Conservation (phyloP, 2,797 vertebrate species). For the Podarcis lilfordi region DNA sequence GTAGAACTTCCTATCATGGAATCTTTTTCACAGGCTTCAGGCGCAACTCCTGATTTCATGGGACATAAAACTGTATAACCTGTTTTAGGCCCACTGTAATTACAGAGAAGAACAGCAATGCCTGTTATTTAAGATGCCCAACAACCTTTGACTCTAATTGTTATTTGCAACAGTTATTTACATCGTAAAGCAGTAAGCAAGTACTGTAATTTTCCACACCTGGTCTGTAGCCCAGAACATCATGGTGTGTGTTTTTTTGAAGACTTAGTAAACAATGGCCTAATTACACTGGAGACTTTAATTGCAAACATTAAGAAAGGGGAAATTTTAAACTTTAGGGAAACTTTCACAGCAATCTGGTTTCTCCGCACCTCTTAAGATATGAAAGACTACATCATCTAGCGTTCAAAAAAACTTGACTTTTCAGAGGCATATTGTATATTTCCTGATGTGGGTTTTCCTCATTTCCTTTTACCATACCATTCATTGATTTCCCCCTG, state of each 20-base stretch:
- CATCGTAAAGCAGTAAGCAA: neutral
- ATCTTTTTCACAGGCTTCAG: neutral
- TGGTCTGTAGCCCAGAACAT: neutral
- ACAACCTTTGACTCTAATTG: neutral
- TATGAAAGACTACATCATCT: neutral
- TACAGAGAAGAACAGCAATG: neutral
- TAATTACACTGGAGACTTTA: neutral
- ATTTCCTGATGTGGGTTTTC: neutral
- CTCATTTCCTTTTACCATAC: neutral
- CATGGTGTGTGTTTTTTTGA: neutral
- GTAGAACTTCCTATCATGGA: neutral
- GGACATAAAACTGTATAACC: neutral
- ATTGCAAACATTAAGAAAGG: neutral
- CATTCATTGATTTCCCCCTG: neutral
- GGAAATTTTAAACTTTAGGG: neutral
- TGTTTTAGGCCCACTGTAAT: neutral
- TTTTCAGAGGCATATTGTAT: neutral
- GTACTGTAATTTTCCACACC: neutral
- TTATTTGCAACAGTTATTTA: slow-evolving; percentile 4
- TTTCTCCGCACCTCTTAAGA: neutral
- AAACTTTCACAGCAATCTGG: neutral
- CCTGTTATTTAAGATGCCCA: neutral
- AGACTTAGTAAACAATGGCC: neutral
- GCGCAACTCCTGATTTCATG: neutral
- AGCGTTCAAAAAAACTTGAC: neutral